A percentile compares a stretch with the other conserved stretches of the same genome.
phyloP scores from a whole-genome alignment of 1,140 invertebrate species.

The Polyergus mexicanus region DNA sequence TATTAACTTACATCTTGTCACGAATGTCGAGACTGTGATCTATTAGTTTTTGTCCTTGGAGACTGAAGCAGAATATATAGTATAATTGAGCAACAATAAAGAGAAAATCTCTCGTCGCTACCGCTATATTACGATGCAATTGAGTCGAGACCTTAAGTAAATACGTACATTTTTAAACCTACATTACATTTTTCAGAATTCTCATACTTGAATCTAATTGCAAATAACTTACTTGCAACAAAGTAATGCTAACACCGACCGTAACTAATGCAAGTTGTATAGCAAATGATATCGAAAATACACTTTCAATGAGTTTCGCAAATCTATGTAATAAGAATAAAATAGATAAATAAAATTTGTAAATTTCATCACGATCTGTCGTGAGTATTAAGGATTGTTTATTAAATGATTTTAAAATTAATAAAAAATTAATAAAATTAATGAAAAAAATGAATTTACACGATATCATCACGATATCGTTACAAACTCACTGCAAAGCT shows the following conservation, averaged over 20 bases:
- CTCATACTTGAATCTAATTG: not conserved
- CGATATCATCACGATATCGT: not conserved
- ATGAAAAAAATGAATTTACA: not conserved
- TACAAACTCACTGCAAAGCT: conserved; percentile 28
- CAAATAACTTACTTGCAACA: conserved; percentile 18
- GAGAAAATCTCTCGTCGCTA: conserved; percentile 17
- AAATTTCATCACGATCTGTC: not conserved
- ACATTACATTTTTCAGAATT: not conserved
- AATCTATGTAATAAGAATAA: not conserved
- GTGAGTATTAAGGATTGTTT: not conserved
- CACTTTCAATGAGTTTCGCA: conserved; percentile 2
- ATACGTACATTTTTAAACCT: not conserved
- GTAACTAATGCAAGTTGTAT: conserved; percentile 10
- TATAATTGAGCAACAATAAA: conserved; percentile 50
- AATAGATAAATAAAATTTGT: not conserved
- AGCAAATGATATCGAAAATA: not conserved
- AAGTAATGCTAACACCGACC: not conserved
- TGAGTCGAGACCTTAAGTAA: not conserved
- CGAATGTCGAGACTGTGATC: not conserved
- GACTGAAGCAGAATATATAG: conserved; percentile 21
- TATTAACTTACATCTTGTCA: conserved; percentile 16
- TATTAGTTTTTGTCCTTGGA: conserved; percentile 22
- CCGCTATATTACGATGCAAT: not conserved
- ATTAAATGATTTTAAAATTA: not conserved
- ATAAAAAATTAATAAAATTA: too few species aligned